phyloP scores from a whole-genome alignment of 2,113 vertebrate genomes.

The Ciconia boyciana region DNA sequence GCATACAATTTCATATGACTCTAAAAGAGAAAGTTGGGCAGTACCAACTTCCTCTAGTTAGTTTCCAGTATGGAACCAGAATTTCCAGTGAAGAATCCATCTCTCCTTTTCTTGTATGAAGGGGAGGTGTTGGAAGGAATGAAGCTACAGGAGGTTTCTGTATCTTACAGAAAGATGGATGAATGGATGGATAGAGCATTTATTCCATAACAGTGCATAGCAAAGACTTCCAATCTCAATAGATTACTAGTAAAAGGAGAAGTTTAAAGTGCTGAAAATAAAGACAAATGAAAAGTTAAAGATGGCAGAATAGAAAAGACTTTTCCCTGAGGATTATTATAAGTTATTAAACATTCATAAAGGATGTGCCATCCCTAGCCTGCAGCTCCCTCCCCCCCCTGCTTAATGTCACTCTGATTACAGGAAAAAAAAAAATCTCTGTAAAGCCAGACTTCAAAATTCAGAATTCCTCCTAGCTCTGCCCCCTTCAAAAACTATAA shows the following conservation, averaged over 20 bases:
- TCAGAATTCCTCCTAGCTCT: background rate
- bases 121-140: background rate
- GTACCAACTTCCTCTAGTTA: background rate
- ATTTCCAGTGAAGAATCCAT: background rate
- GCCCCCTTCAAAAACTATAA: background rate
- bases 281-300: background rate
- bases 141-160: background rate
- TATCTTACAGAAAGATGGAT: background rate
- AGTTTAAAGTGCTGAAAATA: background rate
- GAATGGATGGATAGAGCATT: background rate
- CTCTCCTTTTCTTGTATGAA: background rate
- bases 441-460: background rate
- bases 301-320: background rate
- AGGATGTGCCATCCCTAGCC: background rate
- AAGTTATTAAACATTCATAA: background rate
- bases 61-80: background rate
- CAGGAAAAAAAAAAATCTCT: background rate
- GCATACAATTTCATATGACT: background rate
- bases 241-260: background rate
- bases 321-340: background rate
- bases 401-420: background rate
- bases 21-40: background rate
- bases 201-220: fast-evolving
- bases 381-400: background rate
- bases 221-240: background rate